Evolutionary conservation across 2,797 vertebrate species (phyloP), one percentile per base, ranked within the genome.

Genomic region (Macropodus opercularis): DNA sequence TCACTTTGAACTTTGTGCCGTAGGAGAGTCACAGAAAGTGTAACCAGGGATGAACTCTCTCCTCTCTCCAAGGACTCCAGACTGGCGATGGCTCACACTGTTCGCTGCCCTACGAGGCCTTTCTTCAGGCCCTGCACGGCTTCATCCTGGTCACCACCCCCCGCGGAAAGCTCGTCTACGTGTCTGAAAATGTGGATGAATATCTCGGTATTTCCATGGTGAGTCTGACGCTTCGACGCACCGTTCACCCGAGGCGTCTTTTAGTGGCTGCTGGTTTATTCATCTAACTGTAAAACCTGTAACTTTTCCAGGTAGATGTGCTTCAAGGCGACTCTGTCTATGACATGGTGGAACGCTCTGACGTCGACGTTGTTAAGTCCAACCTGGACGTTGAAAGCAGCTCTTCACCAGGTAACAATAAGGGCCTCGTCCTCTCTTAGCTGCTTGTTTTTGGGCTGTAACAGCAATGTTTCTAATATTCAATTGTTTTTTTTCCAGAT

Each of bases 201-300:
- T 89, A 94, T 62, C 89, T 95, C 3, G 94, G 95, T 2, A 68
- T 93, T 53, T 93, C 94, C 0, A 83, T 94, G 95, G 95, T 95
- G 85, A 90, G 94, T 60, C 2, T 2, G 12, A 21, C n/a, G 1
- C 17, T 17, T 43, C 8, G 5, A 27, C 13, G n/a, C n/a, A n/a
- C n/a, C n/a, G n/a, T n/a, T n/a, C n/a, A n/a, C n/a, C n/a, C n/a
- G n/a, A n/a, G n/a, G 15, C 14, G 12, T 15, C 13, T 43, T 34
- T 26, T n/a, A 15, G 22, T 26, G n/a, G 4, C n/a, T 47, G 5
- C 6, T 41, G 24, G n/a, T 24, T 19, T 39, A 8, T 23, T 49
- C 17, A 13, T 41, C 29, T 77, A 24, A 72, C 18, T 7, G 13
- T 52, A 6, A 58, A 42, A 50, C 8, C 3, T n/a, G 8, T 66